These are phyloP conservation scores for Coenonympha glycerion DNA, from an alignment of 2,888 invertebrate species.

Conservation along the genomic window DNA sequence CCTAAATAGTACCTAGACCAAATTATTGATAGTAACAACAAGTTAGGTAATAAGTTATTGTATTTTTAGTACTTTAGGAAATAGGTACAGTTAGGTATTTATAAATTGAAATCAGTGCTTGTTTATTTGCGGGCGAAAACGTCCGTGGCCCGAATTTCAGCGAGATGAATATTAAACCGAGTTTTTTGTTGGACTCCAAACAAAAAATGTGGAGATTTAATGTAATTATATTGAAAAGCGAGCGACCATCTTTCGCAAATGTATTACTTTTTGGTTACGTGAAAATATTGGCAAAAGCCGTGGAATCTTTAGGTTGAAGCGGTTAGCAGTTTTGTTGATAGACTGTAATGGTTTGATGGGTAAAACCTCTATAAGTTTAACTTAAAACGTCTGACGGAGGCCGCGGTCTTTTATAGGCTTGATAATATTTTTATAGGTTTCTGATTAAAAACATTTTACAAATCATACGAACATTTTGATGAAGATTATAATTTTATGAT, in stretches of 20 bases:
- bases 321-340: background rate
- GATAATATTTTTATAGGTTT: no score
- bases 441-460: no score
- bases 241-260: background rate
- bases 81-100: background rate
- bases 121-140: background rate
- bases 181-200: background rate
- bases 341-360: background rate
- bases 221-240: background rate
- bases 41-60: background rate
- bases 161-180: background rate
- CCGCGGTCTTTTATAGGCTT: no score
- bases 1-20: no score
- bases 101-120: background rate
- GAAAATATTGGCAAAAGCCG: background rate
- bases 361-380: no score
- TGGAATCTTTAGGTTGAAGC: background rate
- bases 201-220: background rate
- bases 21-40: no score
- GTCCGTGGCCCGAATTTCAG: constrained; percentile 11
- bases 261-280: background rate
- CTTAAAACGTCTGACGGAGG: no score
- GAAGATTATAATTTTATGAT: no score
- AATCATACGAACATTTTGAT: no score
- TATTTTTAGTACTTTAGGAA: background rate